phyloP scores from a whole-genome alignment of 2,888 invertebrate species.

The Aporophyla lueneburgensis region DNA sequence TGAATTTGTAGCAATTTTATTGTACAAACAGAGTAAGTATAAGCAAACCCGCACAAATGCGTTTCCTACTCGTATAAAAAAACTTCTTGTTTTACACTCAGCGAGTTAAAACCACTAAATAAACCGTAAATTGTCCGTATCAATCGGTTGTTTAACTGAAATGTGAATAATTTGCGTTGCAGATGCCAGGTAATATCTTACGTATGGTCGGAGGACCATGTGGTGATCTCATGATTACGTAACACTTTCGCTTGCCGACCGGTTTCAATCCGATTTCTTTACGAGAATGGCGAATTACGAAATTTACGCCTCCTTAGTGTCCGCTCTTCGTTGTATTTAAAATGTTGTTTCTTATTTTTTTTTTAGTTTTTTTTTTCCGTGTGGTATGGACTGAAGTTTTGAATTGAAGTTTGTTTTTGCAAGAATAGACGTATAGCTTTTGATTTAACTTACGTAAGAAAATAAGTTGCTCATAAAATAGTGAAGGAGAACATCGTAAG shows the following conservation, averaged over 20 bases:
- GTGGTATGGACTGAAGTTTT: neutral
- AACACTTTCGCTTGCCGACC: conserved; percentile 66
- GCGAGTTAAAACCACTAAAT: conserved; percentile 15
- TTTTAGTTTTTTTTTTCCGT: neutral
- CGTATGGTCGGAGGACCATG: conserved; percentile 34
- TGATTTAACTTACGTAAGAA: neutral
- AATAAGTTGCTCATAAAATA: too few relatives aligned
- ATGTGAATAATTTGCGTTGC: conserved; percentile 40
- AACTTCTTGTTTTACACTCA: conserved; percentile 7
- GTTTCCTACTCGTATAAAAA: neutral
- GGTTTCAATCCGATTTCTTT: conserved; percentile 62
- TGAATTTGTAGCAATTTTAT: conserved; percentile 12
- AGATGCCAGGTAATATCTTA: conserved; percentile 34
- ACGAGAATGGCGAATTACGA: conserved; percentile 63
- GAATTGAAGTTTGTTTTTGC: conserved; percentile 5
- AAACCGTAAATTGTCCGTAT: conserved; percentile 27
- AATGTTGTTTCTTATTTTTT: neutral
- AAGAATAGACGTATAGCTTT: neutral
- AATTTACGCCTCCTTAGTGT: conserved; percentile 60
- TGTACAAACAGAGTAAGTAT: conserved; percentile 13
- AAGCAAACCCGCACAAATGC: neutral
- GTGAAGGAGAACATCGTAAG: too few relatives aligned
- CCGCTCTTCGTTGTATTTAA: conserved; percentile 18
- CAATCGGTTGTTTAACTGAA: conserved; percentile 33
- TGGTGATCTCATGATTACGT: conserved; percentile 62